Base-by-base conservation (phyloP, 2,113 vertebrate genomes). In the Leiothrix lutea region DNA sequence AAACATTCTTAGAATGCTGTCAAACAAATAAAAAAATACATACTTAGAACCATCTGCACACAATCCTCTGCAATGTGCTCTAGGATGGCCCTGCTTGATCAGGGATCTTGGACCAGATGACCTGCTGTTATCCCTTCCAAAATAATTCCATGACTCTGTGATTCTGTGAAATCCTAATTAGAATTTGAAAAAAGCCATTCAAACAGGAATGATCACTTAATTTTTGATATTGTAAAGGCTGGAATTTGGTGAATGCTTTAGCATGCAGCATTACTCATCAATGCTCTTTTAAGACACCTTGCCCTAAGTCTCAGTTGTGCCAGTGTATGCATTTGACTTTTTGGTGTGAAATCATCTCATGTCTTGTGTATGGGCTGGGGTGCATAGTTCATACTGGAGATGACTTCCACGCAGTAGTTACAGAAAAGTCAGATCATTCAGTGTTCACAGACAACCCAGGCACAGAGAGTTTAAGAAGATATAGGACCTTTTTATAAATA, bases 241-340 rank as follows among this genome's bases (percentile, higher is more conserved):
- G 72, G 50, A 65, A 67, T 9, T 64, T 5, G 1, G 2, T 48
- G 7, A 78, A 70, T 50, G 5, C 12, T 8, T 33, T 29, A 29
- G 29, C 10, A 35, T 2, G 8, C 22, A 69, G 14, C 19, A 31
- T 44, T 16, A 53, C 7, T 0, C 1, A 2, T 33, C 20, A 51
- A 8, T 71, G 16, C 4, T 45, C 11, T 53, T 35, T 57, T 2
- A 71, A 62, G 5, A 10, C 13, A 16, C 21, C 4, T 6, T 40
- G 21, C 3, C 33, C 40, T 33, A 53, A 48, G 5, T 12, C 38
- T n/a, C 31, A 31, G 1, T 3, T 65, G 10, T 50, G 23, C 23
- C 28, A 29, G 4, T 0, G 0, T 26, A 26, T 8, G 14, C 3
- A 4, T 14, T 12, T 2, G 3, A 56, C 2, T 48, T 91, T 54